Base-by-base conservation (phyloP, 2,113 vertebrate genomes). In the Mixornis gularis region DNA sequence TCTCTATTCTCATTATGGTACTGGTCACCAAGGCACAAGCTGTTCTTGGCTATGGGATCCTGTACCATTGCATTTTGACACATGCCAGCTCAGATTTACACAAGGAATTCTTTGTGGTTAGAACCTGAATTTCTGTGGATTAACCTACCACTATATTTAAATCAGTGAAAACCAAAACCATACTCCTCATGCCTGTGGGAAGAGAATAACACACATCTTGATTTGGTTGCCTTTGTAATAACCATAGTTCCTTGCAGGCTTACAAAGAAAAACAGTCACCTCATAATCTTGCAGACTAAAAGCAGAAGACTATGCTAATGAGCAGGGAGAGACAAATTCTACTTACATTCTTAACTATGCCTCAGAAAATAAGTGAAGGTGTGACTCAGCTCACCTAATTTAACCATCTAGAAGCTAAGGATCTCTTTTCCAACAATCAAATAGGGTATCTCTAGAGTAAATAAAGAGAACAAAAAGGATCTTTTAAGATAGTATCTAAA, bases 141-240 rank as follows among this genome's bases (percentile, higher is more conserved):
- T 94, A 95, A 85, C 34, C 83, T 89, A 96, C 62, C 58, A 58
- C 91, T 94, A 58, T 81, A 94, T 94, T 94, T 95, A 96, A 92
- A 89, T 92, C 55, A 73, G 73, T 82, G 89, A 70, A 96, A 94
- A 91, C 51, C 73, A 85, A 92, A 96, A 86, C 66, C 21, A 0
- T 84, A 12, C 17, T 88, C 49, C 78, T 92, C 83, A 51, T 92
- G 77, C 69, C 73, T 95, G 92, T 94, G 95, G 93, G 70, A 87
- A 89, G 41, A 79, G 41, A 95, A 71, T 76, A 84, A 76, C 51
- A 82, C 85, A 53, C 43, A 69, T 72, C 80, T 82, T 90, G 66
- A 85, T 85, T 90, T 89, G 46, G 55, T 71, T 92, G 84, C 63
- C 30, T 90, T 93, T 94, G 62, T 84, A 92, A 79, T 68, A 90